A percentile compares a stretch with the other conserved stretches of the same genome.
phyloP scores from a whole-genome alignment of 2,888 invertebrate species.

The Hirtodrosophila confusa region DNA sequence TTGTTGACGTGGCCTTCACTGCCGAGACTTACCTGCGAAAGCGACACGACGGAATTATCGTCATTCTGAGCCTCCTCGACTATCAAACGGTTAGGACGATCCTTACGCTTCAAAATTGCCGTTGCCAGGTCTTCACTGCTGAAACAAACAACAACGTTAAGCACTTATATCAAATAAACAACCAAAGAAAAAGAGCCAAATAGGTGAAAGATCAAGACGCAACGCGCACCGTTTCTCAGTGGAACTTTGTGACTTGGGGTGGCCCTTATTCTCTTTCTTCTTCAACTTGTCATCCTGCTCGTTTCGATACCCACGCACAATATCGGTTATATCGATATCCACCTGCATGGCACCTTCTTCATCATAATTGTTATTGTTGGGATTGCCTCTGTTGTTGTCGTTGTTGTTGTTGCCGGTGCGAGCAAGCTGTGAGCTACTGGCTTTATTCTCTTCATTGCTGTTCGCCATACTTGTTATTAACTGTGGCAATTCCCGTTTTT shows the following conservation, averaged over 20 bases:
- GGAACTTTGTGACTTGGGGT: conserved; percentile 24
- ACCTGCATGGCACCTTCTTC: conserved; percentile 34
- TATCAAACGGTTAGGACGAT: conserved; percentile 98
- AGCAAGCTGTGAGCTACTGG: conserved; percentile 23
- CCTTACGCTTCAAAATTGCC: conserved; percentile 98
- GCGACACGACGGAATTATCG: conserved; percentile 98
- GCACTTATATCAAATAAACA: neutral
- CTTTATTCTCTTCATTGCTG: conserved; percentile 41
- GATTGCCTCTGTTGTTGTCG: conserved; percentile 28
- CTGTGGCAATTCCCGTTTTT: neutral
- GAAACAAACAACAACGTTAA: conserved; percentile 34
- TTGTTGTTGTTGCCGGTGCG: conserved; percentile 27
- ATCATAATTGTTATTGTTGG: conserved; percentile 11
- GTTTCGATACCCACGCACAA: conserved; percentile 56
- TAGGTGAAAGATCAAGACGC: neutral
- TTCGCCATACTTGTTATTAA: conserved; percentile 59
- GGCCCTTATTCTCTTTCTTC: conserved; percentile 23
- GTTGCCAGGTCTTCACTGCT: conserved; percentile 96
- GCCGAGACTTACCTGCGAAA: conserved; percentile 90
- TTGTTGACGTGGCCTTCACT: conserved; percentile 62
- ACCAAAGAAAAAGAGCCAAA: too few species aligned
- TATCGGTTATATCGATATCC: conserved; percentile 39
- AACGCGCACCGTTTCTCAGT: conserved; percentile 60
- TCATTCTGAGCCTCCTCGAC: conserved; percentile 99
- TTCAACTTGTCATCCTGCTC: conserved; percentile 51